Evolutionary conservation across 2,888 invertebrate genomes (phyloP), one percentile per base, ranked within the genome.

Genomic region (Leptopilina syphax): DNA sequence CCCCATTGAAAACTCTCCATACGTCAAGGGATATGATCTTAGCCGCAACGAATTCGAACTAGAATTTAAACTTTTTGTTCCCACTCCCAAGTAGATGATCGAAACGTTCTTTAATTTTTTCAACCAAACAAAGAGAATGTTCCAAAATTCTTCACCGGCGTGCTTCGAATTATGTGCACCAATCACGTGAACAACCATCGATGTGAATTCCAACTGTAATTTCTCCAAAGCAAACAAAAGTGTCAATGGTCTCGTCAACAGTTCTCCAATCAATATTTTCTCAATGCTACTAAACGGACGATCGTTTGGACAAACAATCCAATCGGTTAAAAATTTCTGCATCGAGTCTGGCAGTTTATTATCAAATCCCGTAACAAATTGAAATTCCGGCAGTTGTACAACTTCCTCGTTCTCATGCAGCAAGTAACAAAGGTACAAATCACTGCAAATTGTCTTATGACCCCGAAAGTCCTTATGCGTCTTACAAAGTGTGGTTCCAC

Each of bases 61-160:
- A 63, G 8, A 63, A 13, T n/a, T 7, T 63, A 9, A 9, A 9
- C 2, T 9, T 63, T 9, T 24, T 6, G 18, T 24, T 24, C n/a
- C 18, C 24, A 18, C 3, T 18, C 18, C 18, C 24, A n/a, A 3
- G 9, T 63, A 9, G 4, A 1, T 3, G 8, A 24, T 4, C 92
- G 91, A 77, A 92, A 90, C 57, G 7, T 79, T 79, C 27, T 77
- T 86, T 24, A 90, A 78, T 44, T 82, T 57, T n/a, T 87, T 86
- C 50, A 90, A 66, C 88, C 90, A 90, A 81, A 92, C 91, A 5
- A 91, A 86, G 6, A 92, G 76, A 50, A 88, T 86, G 84, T 92
- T 91, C 89, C 91, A 91, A 77, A 86, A 81, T 77, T 84, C 83
- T 24, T 88, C 79, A 79, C 87, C 85, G 10, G 85, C 81, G 1